Percentiles rank a stretch among this genome's conserved stretches.
These are phyloP conservation scores for Istiophorus platypterus DNA, from an alignment of 2,113 vertebrate genomes.

Conservation along the genomic window DNA sequence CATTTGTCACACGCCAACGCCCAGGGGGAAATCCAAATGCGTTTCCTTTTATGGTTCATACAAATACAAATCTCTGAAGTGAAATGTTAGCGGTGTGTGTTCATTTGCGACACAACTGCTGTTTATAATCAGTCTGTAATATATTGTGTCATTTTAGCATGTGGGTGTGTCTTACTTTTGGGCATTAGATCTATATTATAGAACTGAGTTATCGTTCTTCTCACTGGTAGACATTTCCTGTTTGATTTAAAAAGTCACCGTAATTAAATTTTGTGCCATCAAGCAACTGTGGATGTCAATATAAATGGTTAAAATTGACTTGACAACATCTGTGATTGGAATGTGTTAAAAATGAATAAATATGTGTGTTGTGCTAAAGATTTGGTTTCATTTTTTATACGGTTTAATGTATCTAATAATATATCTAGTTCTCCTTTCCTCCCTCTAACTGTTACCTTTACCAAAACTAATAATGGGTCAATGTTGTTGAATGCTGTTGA, in stretches of 20 bases:
- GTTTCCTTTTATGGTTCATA: conserved; percentile 21
- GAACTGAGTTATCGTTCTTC: not conserved
- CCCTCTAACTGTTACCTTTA: not conserved
- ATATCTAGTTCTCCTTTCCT: not conserved
- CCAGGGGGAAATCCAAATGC: conserved; percentile 24
- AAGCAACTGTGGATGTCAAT: not conserved
- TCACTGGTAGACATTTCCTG: no score
- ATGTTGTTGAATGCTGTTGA: conserved; percentile 12
- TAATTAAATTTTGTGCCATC: not conserved
- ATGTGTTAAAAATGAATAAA: not conserved
- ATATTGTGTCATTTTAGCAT: not conserved
- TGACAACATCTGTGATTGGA: not conserved
- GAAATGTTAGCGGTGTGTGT: not conserved
- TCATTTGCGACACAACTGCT: not conserved
- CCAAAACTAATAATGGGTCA: not conserved
- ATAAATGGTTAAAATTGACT: not conserved
- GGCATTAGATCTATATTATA: not conserved
- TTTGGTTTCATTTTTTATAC: not conserved
- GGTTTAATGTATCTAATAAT: not conserved
- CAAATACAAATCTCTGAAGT: conserved; percentile 25
- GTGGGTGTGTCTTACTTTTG: not conserved
- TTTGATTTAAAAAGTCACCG: not conserved
- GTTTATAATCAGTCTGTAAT: not conserved
- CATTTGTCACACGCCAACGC: conserved; percentile 48
- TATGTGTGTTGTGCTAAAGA: not conserved